Evolutionary conservation across 2,113 vertebrate genomes (phyloP).

Genomic region (Gobius niger): DNA sequence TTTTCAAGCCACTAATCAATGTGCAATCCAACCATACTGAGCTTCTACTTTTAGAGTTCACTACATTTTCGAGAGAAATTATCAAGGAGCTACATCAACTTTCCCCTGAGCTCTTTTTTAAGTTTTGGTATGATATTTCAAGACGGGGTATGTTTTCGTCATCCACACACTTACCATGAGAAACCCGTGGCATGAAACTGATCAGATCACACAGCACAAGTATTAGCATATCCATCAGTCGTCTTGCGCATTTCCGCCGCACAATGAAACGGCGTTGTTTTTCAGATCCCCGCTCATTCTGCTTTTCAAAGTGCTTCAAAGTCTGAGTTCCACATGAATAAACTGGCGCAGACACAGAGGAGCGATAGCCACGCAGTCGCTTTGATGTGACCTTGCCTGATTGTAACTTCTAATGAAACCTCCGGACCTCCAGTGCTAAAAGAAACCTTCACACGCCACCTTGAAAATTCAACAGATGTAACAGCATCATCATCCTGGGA

Average conservation of each 20-base stretch:
- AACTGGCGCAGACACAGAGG: background rate
- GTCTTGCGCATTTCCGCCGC: background rate
- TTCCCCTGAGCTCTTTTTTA: too few species aligned
- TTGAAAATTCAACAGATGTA: constrained; percentile 31
- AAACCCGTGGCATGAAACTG: background rate
- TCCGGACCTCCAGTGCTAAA: constrained; percentile 11
- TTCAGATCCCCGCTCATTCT: background rate
- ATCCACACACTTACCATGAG: too few species aligned
- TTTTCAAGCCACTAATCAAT: too few species aligned
- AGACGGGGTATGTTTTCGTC: too few species aligned
- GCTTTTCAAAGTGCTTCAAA: background rate
- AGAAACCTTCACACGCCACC: constrained; percentile 18
- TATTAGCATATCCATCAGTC: constrained; percentile 1
- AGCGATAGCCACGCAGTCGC: background rate
- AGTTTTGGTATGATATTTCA: too few species aligned
- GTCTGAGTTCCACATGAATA: constrained; percentile 1
- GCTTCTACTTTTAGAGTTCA: too few species aligned
- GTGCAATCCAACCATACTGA: too few species aligned
- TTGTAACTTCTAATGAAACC: constrained; percentile 26
- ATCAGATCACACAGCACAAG: background rate
- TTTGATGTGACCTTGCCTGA: constrained; percentile 26
- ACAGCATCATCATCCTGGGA: constrained; percentile 18
- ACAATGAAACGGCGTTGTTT: background rate
- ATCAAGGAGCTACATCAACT: too few species aligned
- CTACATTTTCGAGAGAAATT: too few species aligned